Base-by-base conservation (phyloP, 1,140 invertebrate species). In the Sycophaga agraensis region DNA sequence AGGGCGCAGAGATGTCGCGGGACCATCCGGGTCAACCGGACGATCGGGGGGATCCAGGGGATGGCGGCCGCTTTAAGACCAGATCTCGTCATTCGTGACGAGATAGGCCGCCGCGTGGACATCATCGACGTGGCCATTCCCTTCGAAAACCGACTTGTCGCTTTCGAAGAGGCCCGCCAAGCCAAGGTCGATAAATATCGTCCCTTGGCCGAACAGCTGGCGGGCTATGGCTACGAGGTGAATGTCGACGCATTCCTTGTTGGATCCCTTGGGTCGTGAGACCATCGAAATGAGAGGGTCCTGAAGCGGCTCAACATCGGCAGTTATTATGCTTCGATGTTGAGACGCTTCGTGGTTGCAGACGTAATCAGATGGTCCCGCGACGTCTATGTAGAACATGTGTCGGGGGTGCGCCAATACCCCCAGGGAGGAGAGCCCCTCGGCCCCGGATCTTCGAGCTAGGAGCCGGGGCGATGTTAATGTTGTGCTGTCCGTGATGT, bases 51-150 rank as follows among this genome's bases (percentile, higher is more conserved):
- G 0, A 46, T 59, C 19, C 35, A 19, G n/a, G 67, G 26, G 0
- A 63, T 69, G 14, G 31, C 54, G 1, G 63, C 40, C 7, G 39
- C 53, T 8, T 56, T 72, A 9, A 53, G 67, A n/a, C 73, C 73
- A 7, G 75, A 77, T 63, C 59, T 76, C 2, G 68, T 77, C 12
- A 51, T 76, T 8, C 59, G 49, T 19, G 56, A 74, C 54, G 70
- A 71, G 21, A 28, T 12, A 8, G 12, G 34, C 8, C 66, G 65
- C 6, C 60, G 31, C 0, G 50, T 69, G n/a, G 7, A 50, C 26
- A 68, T 73, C 14, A 62, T 77, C 39, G 74, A 81, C 53, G 72
- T 82, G 2, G 59, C 73, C 17, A 68, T 79, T 22, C 68, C n/a
- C n/a, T n/a, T n/a, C 73, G 0, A 82, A 37, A 79, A 78, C 58